A percentile compares a stretch with the other conserved stretches of the same genome.
Evolutionary conservation across 2,113 vertebrate genomes (phyloP).

Genomic region (Columbina picui): DNA sequence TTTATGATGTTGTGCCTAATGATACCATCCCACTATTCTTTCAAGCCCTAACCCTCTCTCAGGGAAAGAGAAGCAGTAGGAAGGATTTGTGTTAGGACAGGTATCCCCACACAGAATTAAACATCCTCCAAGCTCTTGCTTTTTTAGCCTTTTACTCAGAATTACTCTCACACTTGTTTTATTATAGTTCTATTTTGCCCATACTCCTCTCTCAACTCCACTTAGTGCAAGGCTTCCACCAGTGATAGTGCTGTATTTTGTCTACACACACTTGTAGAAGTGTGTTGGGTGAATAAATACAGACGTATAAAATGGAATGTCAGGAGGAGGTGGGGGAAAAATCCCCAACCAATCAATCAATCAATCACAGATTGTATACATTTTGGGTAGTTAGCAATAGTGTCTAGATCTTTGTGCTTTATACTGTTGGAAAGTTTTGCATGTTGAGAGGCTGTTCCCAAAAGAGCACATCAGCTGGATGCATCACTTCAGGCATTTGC

Average conservation of each 20-base stretch:
- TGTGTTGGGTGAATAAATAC: not conserved
- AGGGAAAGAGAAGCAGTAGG: not conserved
- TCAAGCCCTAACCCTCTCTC: not conserved
- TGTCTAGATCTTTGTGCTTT: not conserved
- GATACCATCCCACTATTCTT: too few species aligned
- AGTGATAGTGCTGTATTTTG: not conserved
- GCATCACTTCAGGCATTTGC: not conserved
- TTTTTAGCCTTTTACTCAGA: not conserved
- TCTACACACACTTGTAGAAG: not conserved
- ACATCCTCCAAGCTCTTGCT: not conserved
- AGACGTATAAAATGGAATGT: not conserved
- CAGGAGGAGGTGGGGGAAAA: not conserved
- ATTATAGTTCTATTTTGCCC: not conserved
- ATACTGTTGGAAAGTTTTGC: not conserved
- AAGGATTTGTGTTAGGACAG: not conserved
- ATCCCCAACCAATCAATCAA: not conserved
- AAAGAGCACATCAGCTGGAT: not conserved
- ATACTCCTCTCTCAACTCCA: not conserved
- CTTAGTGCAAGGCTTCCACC: not conserved
- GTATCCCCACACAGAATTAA: not conserved
- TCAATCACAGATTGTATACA: fast-evolving
- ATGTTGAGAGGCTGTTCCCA: not conserved
- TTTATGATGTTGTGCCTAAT: not conserved
- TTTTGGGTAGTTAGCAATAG: not conserved
- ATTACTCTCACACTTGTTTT: not conserved